Base-by-base conservation (phyloP, 2,888 invertebrate genomes). In the Athrips mouffetella region DNA sequence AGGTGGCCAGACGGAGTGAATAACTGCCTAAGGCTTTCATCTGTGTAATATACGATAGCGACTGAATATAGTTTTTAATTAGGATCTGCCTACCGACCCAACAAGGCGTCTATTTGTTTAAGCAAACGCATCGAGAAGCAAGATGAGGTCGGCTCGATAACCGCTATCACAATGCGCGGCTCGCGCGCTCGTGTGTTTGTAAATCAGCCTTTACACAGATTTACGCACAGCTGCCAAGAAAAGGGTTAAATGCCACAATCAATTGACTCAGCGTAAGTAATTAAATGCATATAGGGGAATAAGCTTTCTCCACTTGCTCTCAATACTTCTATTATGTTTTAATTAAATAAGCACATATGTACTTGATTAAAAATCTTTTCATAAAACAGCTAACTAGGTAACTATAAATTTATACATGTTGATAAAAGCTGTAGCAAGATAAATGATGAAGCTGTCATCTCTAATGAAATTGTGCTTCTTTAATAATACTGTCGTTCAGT, bases 61-160 rank as follows among this genome's bases (percentile, higher is more conserved):
- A 62, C 67, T 73, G 76, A 67, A 70, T 81, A 82, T 78, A 80
- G 76, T 80, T 85, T 84, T 84, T 84, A 85, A 86, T 85, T 84
- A 82, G 80, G 73, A 76, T 67, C 80, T 74, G 77, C 77, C 76
- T 73, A 73, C 79, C 79, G 74, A 76, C 67, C 68, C 63, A 63
- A 69, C 72, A 65, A 69, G 72, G 64, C 76, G 70, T 71, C 77
- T 84, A 84, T 83, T 85, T 83, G 82, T 83, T 84, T 78, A 76
- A 80, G 69, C 65, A 68, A 80, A 77, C 69, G 70, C 70, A 74
- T 76, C 65, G 65, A 67, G 73, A 73, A 69, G 64, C 67, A 69
- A 78, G 74, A 81, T 77, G 74, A 66, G 67, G 70, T 65, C 62
- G 58, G 57, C 52, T 62, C 71, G 79, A 80, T 82, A 80, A 76